Evolutionary conservation across 2,888 invertebrate genomes (phyloP).

Genomic region (Drosophila quasianomalipes): DNA sequence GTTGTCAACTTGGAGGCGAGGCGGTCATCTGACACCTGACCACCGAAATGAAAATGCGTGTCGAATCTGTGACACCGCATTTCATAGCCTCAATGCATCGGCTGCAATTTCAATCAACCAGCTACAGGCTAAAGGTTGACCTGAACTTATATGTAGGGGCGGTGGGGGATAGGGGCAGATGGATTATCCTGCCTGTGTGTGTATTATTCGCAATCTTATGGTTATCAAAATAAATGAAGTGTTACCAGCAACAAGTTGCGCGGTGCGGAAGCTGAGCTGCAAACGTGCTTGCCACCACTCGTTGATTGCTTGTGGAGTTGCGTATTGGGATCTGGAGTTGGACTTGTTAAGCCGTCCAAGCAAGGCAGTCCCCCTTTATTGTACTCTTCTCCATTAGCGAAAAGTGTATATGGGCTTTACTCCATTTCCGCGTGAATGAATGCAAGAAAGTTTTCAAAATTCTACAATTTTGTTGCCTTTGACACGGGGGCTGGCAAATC

Average conservation of each 20-base stretch:
- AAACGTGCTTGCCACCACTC: constrained; percentile 62
- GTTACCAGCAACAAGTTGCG: constrained; percentile 76
- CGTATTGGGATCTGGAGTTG: constrained; percentile 18
- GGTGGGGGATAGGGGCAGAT: background rate
- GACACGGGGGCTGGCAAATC: background rate
- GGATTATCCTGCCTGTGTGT: constrained; percentile 4
- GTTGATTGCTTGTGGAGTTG: constrained; percentile 55
- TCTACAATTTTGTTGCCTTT: background rate
- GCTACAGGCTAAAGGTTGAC: constrained; percentile 76
- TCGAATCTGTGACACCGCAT: constrained; percentile 51
- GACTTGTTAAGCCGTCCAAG: constrained; percentile 54
- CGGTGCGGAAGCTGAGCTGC: constrained; percentile 71
- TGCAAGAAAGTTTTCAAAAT: background rate
- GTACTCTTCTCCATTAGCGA: background rate
- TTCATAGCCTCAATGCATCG: constrained; percentile 29
- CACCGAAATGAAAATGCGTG: constrained; percentile 73
- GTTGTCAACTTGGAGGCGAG: constrained; percentile 73
- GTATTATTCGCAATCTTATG: constrained; percentile 77
- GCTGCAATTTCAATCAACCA: constrained; percentile 74
- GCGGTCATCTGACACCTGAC: constrained; percentile 67
- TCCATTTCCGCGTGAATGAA: background rate
- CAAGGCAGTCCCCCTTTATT: constrained; percentile 40
- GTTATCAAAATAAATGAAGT: constrained; percentile 81
- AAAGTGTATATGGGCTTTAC: background rate
- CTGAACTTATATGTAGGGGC: constrained; percentile 33